These are phyloP conservation scores for Oncorhynchus mykiss DNA, from an alignment of 2,113 vertebrate genomes.

Conservation along the genomic window DNA sequence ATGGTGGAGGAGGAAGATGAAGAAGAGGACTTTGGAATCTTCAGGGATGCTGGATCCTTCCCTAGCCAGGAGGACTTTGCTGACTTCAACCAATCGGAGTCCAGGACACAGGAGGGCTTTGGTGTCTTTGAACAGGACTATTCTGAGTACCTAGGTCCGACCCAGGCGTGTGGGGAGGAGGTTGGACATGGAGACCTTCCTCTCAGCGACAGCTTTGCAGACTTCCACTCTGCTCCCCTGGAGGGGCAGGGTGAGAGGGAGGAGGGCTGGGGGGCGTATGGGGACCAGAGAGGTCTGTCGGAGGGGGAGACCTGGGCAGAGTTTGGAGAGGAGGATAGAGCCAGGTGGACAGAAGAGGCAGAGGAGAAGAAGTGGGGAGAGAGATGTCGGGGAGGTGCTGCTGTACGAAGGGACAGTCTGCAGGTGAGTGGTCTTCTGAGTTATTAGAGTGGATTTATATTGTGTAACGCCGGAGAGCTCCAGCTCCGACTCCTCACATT, in stretches of 20 bases:
- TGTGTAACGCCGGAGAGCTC: not conserved
- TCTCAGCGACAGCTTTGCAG: constrained; percentile 89
- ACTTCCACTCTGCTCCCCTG: constrained; percentile 86
- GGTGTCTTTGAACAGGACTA: constrained; percentile 28
- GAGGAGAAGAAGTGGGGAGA: constrained; percentile 59
- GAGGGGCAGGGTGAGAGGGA: constrained; percentile 40
- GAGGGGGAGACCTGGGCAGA: constrained; percentile 79
- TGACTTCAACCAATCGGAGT: constrained; percentile 15
- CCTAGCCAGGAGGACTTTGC: constrained; percentile 50
- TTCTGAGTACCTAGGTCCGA: constrained; percentile 23
- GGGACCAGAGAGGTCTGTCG: constrained; percentile 55
- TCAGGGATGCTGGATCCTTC: constrained; percentile 61
- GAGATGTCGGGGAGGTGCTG: constrained; percentile 68
- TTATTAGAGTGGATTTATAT: not conserved
- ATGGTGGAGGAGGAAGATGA: constrained; percentile 52
- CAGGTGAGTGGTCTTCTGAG: constrained; percentile 70
- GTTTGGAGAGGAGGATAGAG: constrained; percentile 74
- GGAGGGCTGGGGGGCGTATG: constrained; percentile 84
- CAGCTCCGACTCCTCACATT: too few species aligned
- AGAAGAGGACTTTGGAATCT: constrained; percentile 72
- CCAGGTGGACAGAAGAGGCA: constrained; percentile 42
- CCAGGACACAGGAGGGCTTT: constrained; percentile 59
- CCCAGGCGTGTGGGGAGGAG: not conserved
- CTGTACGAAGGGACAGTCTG: constrained; percentile 53
- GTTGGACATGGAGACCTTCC: constrained; percentile 65